Base-by-base conservation (phyloP, 2,113 vertebrate genomes). In the Oncorhynchus clarkii region DNA sequence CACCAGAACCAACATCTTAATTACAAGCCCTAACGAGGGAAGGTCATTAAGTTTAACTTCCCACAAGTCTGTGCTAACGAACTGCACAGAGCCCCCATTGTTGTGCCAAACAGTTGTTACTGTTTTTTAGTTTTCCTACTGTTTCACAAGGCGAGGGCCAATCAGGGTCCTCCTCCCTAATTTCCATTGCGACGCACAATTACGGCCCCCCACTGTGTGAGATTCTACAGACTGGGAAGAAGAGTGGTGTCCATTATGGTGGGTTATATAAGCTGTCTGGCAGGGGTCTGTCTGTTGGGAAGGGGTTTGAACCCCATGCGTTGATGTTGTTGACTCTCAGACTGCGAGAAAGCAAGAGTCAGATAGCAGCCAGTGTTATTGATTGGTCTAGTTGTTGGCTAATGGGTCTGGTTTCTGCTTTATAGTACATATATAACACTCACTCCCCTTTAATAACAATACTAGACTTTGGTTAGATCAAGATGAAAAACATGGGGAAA, bases 201-300 rank as follows among this genome's bases (percentile, higher is more conserved):
- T 86, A 89, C 26, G 9, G 82, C 82, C 71, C 14, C 86, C 78
- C 75, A 82, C 86, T 73, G 83, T 69, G 75, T 74, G 20, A 18
- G 73, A 78, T 84, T 91, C 90, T 85, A 91, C 84, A 85, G 85
- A 89, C 87, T 89, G 76, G 39, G 69, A 74, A 77, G 76, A 89
- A 75, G 68, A 88, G 73, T 22, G 22, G 59, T n/a, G 59, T 62
- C 59, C n/a, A 9, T 62, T 24, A 62, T 62, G 59, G 7, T 11
- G 3, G 6, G 59, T 54, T 54, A 16, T 22, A 9, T 62, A 62
- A 62, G 59, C 4, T 22, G n/a, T 70, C 20, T 70, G 68, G 27
- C 39, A 16, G 60, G 70, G 72, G 57, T 78, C 24, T 69, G 39
- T 13, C 1, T 54, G 71, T 70, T 74, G 22, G 12, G 20, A 2